A percentile compares a stretch with the other conserved stretches of the same genome.
Conservation (phyloP, 1,140 invertebrate genomes). For the Dreissena polymorpha region DNA sequence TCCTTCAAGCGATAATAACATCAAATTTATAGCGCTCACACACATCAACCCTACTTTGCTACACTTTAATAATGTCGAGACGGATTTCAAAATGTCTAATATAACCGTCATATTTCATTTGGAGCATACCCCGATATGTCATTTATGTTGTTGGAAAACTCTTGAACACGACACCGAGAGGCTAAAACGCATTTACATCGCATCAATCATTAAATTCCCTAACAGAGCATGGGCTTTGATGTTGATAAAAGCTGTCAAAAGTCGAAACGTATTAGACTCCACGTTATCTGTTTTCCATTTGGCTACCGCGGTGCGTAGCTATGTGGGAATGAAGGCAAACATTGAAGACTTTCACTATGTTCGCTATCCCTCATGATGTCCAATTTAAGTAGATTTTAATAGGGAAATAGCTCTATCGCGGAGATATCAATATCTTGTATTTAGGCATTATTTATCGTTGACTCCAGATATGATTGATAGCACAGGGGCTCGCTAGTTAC, state of each 20-base stretch:
- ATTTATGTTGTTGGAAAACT: constrained; percentile 54
- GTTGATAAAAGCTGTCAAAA: constrained; percentile 61
- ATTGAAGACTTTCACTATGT: neutral
- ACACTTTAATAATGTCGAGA: constrained; percentile 56
- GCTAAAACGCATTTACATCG: constrained; percentile 51
- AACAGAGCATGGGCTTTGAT: constrained; percentile 47
- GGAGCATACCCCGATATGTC: constrained; percentile 36
- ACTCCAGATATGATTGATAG: no score
- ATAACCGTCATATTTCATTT: constrained; percentile 58
- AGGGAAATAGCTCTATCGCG: no score
- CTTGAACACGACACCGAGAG: constrained; percentile 55
- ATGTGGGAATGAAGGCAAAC: constrained; percentile 31
- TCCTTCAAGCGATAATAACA: constrained; percentile 49
- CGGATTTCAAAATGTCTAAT: constrained; percentile 56
- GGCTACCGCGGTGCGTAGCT: constrained; percentile 47
- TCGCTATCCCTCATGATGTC: no score
- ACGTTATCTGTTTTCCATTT: constrained; percentile 55
- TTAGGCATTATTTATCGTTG: no score
- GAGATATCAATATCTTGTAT: no score
- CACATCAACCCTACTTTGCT: constrained; percentile 47
- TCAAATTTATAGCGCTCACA: constrained; percentile 51
- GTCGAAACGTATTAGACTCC: constrained; percentile 56
- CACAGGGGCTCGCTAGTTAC: no score
- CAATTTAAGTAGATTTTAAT: no score
- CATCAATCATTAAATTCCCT: constrained; percentile 52